Base-by-base conservation (phyloP, 2,797 vertebrate species). In the Enteromius afrohamiltoni region DNA sequence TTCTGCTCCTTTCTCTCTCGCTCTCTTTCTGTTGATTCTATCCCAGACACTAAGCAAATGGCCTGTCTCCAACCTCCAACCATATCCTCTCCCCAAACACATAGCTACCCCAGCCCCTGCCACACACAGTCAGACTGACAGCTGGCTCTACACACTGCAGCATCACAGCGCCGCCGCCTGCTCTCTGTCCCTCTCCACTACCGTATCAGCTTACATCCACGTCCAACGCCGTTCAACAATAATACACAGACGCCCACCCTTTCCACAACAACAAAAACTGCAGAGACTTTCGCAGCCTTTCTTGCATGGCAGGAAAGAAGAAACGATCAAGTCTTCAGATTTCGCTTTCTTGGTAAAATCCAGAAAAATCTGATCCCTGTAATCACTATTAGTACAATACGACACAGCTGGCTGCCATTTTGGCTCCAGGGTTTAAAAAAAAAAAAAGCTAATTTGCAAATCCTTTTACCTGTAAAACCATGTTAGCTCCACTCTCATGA, bases 71-170 rank as follows among this genome's bases (percentile, higher is more conserved):
- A 92, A 88, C 82, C 88, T 82, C 69, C 87, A 82, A 79, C 87
- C 89, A 88, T 77, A 77, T 88, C 74, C 88, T n/a, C 83, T 90
- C 88, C 85, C 68, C 68, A 81, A 81, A 84, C 83, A 60, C 65
- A 80, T 62, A 64, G 21, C 31, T 67, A 49, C 34, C 45, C 47
- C 83, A 77, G 53, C 62, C 85, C 60, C 88, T 90, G 83, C 92
- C 85, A 92, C 90, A 90, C 94, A 94, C 93, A 94, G 92, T 91
- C 91, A 92, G 92, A 90, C 87, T 91, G 93, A 95, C 94, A 95
- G 94, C 94, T 95, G 94, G 93, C 92, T 92, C 89, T 85, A 78
- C 79, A 92, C 92, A 89, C 93, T 92, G 84, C 87, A 88, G 88
- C 85, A 85, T 83, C 86, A 65, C 83, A 84, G 55, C 85, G 21